Base-by-base conservation (phyloP, 2,113 vertebrate species). In the Nothobranchius kuhntae region DNA sequence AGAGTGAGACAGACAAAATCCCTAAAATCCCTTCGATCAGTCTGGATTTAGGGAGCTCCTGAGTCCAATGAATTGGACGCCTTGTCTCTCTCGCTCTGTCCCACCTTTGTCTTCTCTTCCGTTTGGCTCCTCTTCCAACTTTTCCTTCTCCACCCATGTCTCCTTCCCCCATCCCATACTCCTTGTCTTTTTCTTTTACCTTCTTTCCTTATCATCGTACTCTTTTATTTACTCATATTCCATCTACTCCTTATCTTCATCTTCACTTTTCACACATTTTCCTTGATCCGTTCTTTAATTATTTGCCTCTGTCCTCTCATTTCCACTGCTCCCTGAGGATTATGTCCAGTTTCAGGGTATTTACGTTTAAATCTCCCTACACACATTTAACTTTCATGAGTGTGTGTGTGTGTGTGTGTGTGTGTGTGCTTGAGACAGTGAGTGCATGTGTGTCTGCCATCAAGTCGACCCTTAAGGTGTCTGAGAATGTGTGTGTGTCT, bases 1-100 rank as follows among this genome's bases (percentile, higher is more conserved):
- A 21, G 21, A 21, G 21, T 21, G 21, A 21, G 21, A 21, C 21
- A 21, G 80, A 71, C 6, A 38, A 77, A 90, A 86, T 86, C 84
- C 74, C 36, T 67, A 30, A 52, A 90, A 76, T 84, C 81, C 85
- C 61, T 12, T 17, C 82, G 90, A 91, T 92, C 86, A 92, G 82
- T 50, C 65, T 68, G 87, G 86, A 77, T 87, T 91, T 86, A 84
- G 42, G 75, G 86, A 86, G 84, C 84, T 87, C 68, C 79, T 78
- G 80, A 80, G 74, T 71, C 84, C 73, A 40, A 91, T 91, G 89
- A 92, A 92, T 91, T 86, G 85, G 86, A 84, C 65, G 88, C 85
- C 86, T 92, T 90, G 89, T 91, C 79, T 88, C 71, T 53, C 61
- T 53, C 48, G 5, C 50, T 80, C 74, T 68, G 67, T 78, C 1